Conservation (phyloP, 2,113 vertebrate species). For the Calyptomena viridis region DNA sequence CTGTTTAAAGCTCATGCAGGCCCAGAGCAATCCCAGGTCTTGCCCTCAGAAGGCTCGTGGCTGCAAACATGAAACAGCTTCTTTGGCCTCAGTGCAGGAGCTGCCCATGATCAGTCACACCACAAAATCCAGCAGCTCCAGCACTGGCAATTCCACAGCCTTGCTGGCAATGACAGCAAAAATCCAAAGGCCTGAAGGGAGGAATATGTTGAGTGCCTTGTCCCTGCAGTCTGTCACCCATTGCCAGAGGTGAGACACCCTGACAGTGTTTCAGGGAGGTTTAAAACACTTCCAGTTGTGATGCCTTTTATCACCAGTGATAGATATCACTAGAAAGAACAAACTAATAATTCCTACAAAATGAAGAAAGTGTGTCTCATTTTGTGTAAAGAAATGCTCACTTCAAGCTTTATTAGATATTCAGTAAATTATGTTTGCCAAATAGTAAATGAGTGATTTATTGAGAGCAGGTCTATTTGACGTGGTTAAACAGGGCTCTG, state of each 20-base stretch:
- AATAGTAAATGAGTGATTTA: background rate
- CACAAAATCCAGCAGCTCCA: background rate
- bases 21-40: background rate
- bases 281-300: background rate
- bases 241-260: background rate
- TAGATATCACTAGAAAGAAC: background rate
- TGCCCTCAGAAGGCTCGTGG: background rate
- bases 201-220: background rate
- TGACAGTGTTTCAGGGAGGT: background rate
- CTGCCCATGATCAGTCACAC: background rate
- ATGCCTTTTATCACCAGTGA: background rate
- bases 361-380: background rate
- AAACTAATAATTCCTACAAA: background rate
- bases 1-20: conserved; percentile 17
- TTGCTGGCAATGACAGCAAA: background rate
- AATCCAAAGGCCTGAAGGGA: background rate
- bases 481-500: background rate
- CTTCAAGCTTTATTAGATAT: background rate
- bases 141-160: background rate
- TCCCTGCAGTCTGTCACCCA: background rate
- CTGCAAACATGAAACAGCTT: background rate
- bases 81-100: background rate
- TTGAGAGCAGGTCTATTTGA: background rate
- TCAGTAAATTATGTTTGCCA: conserved; percentile 8
- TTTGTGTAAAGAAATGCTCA: background rate